Base-by-base conservation (phyloP, 1,140 invertebrate species). In the Aphaenogaster ashmeadi region DNA sequence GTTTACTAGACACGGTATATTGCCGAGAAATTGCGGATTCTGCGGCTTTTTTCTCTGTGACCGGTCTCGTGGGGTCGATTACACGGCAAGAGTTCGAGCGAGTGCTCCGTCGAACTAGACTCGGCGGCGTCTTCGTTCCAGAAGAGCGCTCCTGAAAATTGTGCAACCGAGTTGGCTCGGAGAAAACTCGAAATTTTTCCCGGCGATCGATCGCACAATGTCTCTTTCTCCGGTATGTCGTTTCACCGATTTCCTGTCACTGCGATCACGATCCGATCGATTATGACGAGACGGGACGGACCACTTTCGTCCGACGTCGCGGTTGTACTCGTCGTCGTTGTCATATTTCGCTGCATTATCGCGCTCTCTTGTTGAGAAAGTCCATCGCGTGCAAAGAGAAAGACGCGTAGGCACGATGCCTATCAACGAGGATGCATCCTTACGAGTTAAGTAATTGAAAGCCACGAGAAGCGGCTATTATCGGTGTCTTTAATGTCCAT, bases 181-280 rank as follows among this genome's bases (percentile, higher is more conserved):
- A 93, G 93, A 94, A 94, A 95, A 93, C 92, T 90, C 85, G 89
- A 88, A 92, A 93, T 94, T 93, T 94, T 92, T 89, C 87, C 62
- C 71, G 41, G 11, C 50, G 56, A 44, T n/a, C 78, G 52, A 27
- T 50, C 64, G 64, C 60, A 69, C 67, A 56, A 84, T 79, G 64
- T 89, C 71, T 84, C 67, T 84, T 84, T 84, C 69, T 47, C 33
- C 41, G 52, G 1, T 7, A 36, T 36, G 78, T 84, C 71, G 83
- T 86, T 77, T 86, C 41, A 88, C 58, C 56, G 27, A 66, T 77
- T 89, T 90, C 83, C 71, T 90, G 78, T 60, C 58, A 3, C 47
- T 38, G n/a, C 56, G 69, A 86, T 60, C 41, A 44, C 33, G 44
- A 78, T 47, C 38, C 72, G 74, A 71, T 60, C 64, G 18, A 71